A percentile compares a stretch with the other conserved stretches of the same genome.
Evolutionary conservation across 2,113 vertebrate genomes (phyloP).

Genomic region (Paraplagusia blochii): DNA sequence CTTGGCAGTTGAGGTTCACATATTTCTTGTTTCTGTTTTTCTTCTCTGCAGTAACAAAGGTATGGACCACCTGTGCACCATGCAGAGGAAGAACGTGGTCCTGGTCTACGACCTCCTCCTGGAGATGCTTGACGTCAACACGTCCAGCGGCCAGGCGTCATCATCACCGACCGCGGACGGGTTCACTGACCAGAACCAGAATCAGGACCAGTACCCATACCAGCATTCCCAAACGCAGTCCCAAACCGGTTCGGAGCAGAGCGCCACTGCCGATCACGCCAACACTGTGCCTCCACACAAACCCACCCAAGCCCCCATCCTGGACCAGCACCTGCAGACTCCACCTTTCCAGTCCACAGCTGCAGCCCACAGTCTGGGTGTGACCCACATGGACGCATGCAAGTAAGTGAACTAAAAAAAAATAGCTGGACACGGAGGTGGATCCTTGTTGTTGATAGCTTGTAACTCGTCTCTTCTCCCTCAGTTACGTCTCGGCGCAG

Average conservation of each 20-base stretch:
- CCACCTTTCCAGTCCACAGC: conserved; percentile 11
- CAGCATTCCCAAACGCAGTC: conserved; percentile 3
- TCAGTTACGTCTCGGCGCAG: conserved; percentile 29
- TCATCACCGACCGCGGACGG: conserved; percentile 32
- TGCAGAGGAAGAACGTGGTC: conserved; percentile 96
- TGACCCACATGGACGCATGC: conserved; percentile 14
- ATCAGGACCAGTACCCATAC: conserved; percentile 11
- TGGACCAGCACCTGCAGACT: conserved; percentile 34
- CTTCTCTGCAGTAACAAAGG: conserved; percentile 90
- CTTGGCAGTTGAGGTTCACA: too few relatives aligned
- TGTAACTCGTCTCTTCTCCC: not conserved
- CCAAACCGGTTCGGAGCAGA: not conserved
- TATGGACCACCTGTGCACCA: conserved; percentile 93
- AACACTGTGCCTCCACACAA: not conserved
- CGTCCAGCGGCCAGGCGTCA: conserved; percentile 71
- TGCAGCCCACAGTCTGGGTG: not conserved
- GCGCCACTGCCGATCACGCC: not conserved
- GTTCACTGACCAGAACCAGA: conserved; percentile 22
- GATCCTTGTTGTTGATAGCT: too few relatives aligned
- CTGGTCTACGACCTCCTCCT: conserved; percentile 91
- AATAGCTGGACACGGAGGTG: too few relatives aligned
- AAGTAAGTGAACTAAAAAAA: conserved; percentile 26
- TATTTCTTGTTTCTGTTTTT: not conserved
- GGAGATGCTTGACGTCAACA: conserved; percentile 95
- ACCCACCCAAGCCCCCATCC: not conserved